Evolutionary conservation across 2,113 vertebrate species (phyloP).

Genomic region (human): GRCh38 chr9:27447501-27448000

Average conservation of each 20-base stretch:
- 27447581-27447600: conserved; percentile 27
- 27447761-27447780: neutral
- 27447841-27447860: neutral
- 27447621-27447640: neutral
- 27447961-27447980: neutral
- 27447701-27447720: neutral
- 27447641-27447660: neutral
- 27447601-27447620: neutral
- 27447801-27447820: neutral
- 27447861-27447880: neutral
- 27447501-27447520: conserved; percentile 71
- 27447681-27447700: neutral
- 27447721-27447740: conserved; percentile 38
- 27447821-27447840: neutral
- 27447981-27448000: neutral
- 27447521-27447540: conserved; percentile 78
- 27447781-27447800: neutral
- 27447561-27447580: conserved; percentile 29
- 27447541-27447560: conserved; percentile 56
- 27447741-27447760: neutral
- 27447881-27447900: conserved; percentile 34
- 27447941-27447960: neutral
- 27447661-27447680: neutral
- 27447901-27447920: neutral
- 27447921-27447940: neutral